A percentile compares a stretch with the other conserved stretches of the same genome.
Conservation (phyloP, 2,797 vertebrate species). For the Brotula barbata region DNA sequence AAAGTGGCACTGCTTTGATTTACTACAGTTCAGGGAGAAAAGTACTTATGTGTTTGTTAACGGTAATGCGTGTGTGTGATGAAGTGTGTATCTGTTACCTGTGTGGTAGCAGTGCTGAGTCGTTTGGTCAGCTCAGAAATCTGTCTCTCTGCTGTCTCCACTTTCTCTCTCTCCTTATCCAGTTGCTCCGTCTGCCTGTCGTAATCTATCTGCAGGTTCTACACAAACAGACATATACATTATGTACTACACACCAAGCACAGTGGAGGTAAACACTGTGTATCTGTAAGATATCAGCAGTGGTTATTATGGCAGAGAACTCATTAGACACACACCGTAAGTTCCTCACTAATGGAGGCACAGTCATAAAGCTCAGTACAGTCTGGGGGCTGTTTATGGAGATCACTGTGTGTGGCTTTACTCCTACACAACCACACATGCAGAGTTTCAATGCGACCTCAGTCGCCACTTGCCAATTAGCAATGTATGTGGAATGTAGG, state of each 20-base stretch:
- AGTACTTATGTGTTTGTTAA: conserved; percentile 44
- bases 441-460: conserved; percentile 14
- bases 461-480: conserved; percentile 38
- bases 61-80: conserved; percentile 36
- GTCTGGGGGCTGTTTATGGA: conserved; percentile 53
- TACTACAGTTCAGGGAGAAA: conserved; percentile 50
- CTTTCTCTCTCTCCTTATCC: conserved; percentile 87
- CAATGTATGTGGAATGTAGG: conserved; percentile 4
- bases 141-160: conserved; percentile 82
- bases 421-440: neutral
- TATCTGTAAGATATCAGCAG: conserved; percentile 46
- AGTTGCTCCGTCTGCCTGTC: conserved; percentile 90
- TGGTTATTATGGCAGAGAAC: conserved; percentile 47
- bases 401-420: conserved; percentile 37
- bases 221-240: conserved; percentile 43
- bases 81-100: conserved; percentile 79
- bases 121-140: conserved; percentile 87
- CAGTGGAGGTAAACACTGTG: conserved; percentile 58
- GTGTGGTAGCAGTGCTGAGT: conserved; percentile 80
- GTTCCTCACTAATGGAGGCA: conserved; percentile 52
- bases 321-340: conserved; percentile 68
- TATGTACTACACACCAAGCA: conserved; percentile 44
- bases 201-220: conserved; percentile 94
- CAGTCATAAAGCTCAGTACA: conserved; percentile 50
- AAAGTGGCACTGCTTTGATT: conserved; percentile 58